Evolutionary conservation across 1,140 invertebrate species (phyloP).

Genomic region (Capitella teleta): DNA sequence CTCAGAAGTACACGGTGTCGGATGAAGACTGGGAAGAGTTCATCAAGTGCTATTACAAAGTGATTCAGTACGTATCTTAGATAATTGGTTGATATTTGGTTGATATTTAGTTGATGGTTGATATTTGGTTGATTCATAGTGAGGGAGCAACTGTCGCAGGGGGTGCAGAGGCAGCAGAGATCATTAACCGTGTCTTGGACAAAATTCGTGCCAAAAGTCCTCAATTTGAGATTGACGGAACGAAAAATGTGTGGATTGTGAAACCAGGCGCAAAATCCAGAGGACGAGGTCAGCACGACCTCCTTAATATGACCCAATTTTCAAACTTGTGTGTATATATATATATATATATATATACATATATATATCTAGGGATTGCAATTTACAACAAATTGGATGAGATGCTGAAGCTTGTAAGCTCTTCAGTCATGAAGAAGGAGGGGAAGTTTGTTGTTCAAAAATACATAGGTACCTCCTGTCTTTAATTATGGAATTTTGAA

Average conservation of each 20-base stretch:
- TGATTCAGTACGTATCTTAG: slow-evolving; percentile 51
- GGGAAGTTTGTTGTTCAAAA: slow-evolving; percentile 85
- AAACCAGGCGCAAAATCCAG: slow-evolving; percentile 89
- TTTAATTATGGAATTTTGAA: neutral
- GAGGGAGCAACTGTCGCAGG: slow-evolving; percentile 24
- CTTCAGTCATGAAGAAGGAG: slow-evolving; percentile 39
- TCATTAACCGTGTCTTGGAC: slow-evolving; percentile 20
- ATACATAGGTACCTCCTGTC: slow-evolving; percentile 64
- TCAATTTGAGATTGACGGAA: slow-evolving; percentile 56
- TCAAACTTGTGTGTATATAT: slow-evolving; percentile 1
- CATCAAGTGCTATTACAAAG: slow-evolving; percentile 59
- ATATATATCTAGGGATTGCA: slow-evolving; percentile 6
- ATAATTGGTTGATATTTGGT: neutral
- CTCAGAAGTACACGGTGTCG: slow-evolving; percentile 11
- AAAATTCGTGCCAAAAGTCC: slow-evolving; percentile 31
- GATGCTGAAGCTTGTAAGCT: slow-evolving; percentile 13
- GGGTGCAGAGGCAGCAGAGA: slow-evolving; percentile 10
- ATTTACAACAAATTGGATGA: slow-evolving; percentile 19
- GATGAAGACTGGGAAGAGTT: slow-evolving; percentile 74
- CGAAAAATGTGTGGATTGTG: slow-evolving; percentile 84
- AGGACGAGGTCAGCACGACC: slow-evolving; percentile 49
- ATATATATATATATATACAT: neutral
- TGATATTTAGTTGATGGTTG: neutral
- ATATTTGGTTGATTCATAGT: slow-evolving; percentile 15
- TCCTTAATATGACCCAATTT: no score